A percentile compares a stretch with the other conserved stretches of the same genome.
Conservation (phyloP, 2,113 vertebrate genomes). For the Osmerus mordax region DNA sequence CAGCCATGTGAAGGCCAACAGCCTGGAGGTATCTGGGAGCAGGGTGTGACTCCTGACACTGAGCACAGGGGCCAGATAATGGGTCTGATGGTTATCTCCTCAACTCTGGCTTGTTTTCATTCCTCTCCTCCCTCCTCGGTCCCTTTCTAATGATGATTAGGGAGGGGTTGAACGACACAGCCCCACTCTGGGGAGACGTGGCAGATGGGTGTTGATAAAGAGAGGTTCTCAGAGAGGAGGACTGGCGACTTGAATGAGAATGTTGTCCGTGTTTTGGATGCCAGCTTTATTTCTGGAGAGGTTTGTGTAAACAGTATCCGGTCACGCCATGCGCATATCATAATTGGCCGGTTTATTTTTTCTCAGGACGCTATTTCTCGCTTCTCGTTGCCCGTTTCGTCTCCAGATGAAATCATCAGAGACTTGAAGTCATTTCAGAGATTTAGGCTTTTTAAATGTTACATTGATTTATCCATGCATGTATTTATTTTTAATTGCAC, state of each 20-base stretch:
- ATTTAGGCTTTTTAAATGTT: slow-evolving; percentile 19
- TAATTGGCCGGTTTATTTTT: slow-evolving; percentile 48
- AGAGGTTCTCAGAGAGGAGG: slow-evolving; percentile 44
- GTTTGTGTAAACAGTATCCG: slow-evolving; percentile 43
- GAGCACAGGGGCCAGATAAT: slow-evolving; percentile 70
- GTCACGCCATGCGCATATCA: slow-evolving; percentile 38
- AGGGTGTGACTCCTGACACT: slow-evolving; percentile 75
- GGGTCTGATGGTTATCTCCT: slow-evolving; percentile 77
- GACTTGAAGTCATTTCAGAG: slow-evolving; percentile 14
- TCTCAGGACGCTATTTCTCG: slow-evolving; percentile 1
- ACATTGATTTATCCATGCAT: slow-evolving; percentile 42
- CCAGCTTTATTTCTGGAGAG: slow-evolving; percentile 50
- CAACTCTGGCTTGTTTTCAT: slow-evolving; percentile 54
- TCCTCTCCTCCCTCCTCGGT: slow-evolving; percentile 22
- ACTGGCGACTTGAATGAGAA: slow-evolving; percentile 47
- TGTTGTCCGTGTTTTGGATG: slow-evolving; percentile 45
- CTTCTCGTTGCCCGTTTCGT: slow-evolving; percentile 3
- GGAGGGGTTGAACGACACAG: slow-evolving; percentile 64
- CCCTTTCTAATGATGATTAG: slow-evolving; percentile 57
- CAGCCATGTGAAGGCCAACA: slow-evolving; percentile 76
- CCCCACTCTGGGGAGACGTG: slow-evolving; percentile 45
- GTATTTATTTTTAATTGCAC: slow-evolving; percentile 23
- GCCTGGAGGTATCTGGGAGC: slow-evolving; percentile 68
- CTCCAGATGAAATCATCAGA: slow-evolving; percentile 30
- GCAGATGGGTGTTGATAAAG: slow-evolving; percentile 56